Percentiles rank a stretch among this genome's conserved stretches.
Evolutionary conservation across 2,888 invertebrate species (phyloP).

Genomic region (Xanthia togata): DNA sequence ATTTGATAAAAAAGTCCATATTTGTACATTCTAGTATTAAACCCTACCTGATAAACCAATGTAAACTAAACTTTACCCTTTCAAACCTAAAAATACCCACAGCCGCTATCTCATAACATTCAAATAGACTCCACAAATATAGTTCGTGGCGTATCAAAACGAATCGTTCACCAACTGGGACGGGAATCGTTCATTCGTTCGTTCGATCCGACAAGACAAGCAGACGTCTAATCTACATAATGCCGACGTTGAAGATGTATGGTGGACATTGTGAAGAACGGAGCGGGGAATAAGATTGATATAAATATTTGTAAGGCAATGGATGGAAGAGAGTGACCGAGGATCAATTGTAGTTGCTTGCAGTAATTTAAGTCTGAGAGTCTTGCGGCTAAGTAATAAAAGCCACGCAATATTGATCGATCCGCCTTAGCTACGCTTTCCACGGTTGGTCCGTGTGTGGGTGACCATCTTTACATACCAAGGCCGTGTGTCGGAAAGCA

Average conservation of each 20-base stretch:
- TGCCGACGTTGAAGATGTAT: constrained; percentile 70
- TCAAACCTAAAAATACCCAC: constrained; percentile 5
- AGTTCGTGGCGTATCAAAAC: constrained; percentile 55
- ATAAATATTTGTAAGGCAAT: too few relatives aligned
- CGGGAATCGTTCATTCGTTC: constrained; percentile 66
- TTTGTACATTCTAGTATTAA: not conserved
- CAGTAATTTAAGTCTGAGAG: too few relatives aligned
- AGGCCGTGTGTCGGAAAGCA: too few relatives aligned
- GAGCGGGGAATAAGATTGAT: constrained; percentile 11
- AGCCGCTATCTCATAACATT: constrained; percentile 45
- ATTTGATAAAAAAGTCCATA: not conserved
- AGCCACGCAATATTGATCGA: too few relatives aligned
- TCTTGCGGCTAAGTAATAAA: too few relatives aligned
- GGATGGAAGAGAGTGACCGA: too few relatives aligned
- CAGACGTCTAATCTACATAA: constrained; percentile 86
- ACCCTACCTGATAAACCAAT: not conserved
- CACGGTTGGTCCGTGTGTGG: too few relatives aligned
- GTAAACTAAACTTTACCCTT: not conserved
- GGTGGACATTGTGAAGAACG: constrained; percentile 27
- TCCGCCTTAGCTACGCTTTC: too few relatives aligned
- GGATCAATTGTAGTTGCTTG: too few relatives aligned
- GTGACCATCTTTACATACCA: too few relatives aligned
- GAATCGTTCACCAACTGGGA: constrained; percentile 60
- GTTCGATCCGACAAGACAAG: constrained; percentile 83
- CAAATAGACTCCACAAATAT: constrained; percentile 57